phyloP scores from a whole-genome alignment of 2,888 invertebrate genomes.

The Mimachlamys varia region DNA sequence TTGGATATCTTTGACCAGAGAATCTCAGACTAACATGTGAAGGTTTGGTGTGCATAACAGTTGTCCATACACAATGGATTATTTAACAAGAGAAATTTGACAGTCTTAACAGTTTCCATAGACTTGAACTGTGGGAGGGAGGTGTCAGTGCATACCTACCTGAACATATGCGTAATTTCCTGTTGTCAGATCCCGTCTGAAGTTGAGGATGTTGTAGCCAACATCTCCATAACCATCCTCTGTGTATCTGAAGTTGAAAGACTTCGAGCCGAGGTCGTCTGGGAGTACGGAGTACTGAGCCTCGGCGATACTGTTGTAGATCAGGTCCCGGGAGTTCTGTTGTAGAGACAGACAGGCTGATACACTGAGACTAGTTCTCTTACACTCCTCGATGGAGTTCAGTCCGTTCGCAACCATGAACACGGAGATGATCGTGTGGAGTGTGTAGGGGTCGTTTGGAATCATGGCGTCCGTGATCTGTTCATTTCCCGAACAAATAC shows the following conservation, averaged over 20 bases:
- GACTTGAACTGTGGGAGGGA: too few species aligned
- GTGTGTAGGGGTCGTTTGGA: constrained; percentile 75
- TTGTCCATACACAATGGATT: too few species aligned
- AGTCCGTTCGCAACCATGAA: constrained; percentile 79
- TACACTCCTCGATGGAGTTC: constrained; percentile 71
- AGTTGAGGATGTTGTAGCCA: constrained; percentile 80
- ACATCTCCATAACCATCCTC: constrained; percentile 80
- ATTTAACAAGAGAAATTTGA: too few species aligned
- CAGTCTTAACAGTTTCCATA: too few species aligned
- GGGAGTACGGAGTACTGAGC: constrained; percentile 70
- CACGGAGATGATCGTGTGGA: constrained; percentile 79
- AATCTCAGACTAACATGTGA: too few species aligned
- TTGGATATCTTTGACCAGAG: too few species aligned
- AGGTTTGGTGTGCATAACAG: too few species aligned
- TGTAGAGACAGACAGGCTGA: constrained; percentile 70
- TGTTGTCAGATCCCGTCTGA: constrained; percentile 61
- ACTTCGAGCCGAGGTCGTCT: constrained; percentile 70
- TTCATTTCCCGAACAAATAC: constrained; percentile 74
- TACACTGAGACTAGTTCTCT: constrained; percentile 59
- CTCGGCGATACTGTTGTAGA: constrained; percentile 66
- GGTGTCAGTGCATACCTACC: constrained; percentile 54
- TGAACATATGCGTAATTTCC: constrained; percentile 63
- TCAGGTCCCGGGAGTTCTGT: constrained; percentile 71
- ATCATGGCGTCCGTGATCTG: constrained; percentile 68
- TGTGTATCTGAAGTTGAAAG: constrained; percentile 80